These are phyloP conservation scores for Corella eumyota DNA, from an alignment of 23 tunicate species.

Conservation along the genomic window DNA sequence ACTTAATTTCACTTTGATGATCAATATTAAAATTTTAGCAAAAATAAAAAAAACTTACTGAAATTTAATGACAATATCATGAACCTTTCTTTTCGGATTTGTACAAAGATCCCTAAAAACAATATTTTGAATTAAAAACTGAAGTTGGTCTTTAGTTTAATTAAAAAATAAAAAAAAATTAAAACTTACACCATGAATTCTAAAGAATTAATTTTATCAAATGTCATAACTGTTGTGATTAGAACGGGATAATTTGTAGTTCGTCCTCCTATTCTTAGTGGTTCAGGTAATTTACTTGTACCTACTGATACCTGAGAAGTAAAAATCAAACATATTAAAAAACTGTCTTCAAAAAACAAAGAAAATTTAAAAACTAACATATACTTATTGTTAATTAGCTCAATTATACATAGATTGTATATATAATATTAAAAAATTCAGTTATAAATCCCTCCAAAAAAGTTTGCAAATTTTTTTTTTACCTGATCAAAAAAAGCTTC, in stretches of 20 bases:
- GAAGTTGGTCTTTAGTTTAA: not conserved
- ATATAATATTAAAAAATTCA: too few species aligned
- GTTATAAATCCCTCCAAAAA: too few species aligned
- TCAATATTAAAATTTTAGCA: not conserved
- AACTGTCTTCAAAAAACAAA: not conserved
- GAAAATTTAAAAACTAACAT: not conserved
- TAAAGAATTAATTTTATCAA: slow-evolving; percentile 22
- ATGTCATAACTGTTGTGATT: slow-evolving; percentile 12
- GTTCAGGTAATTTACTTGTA: slow-evolving; percentile 12
- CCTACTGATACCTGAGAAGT: slow-evolving; percentile 35
- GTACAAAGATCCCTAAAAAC: slow-evolving; percentile 35
- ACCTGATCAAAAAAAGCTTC: slow-evolving; percentile 62
- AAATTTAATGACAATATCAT: slow-evolving; percentile 52
- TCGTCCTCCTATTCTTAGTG: slow-evolving; percentile 16
- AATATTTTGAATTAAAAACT: not conserved
- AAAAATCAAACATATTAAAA: not conserved
- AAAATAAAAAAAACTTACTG: slow-evolving; percentile 23
- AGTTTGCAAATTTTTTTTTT: too few species aligned
- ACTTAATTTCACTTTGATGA: too few species aligned
- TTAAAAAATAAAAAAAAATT: not conserved
- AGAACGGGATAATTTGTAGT: slow-evolving; percentile 11
- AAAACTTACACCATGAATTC: slow-evolving; percentile 33
- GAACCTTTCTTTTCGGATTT: slow-evolving; percentile 39
- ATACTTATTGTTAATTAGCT: not conserved
- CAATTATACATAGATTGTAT: too few species aligned